Percentiles rank a stretch among this genome's conserved stretches.
Evolutionary conservation across 2,113 vertebrate genomes (phyloP).

Genomic region (Petroica traversi): DNA sequence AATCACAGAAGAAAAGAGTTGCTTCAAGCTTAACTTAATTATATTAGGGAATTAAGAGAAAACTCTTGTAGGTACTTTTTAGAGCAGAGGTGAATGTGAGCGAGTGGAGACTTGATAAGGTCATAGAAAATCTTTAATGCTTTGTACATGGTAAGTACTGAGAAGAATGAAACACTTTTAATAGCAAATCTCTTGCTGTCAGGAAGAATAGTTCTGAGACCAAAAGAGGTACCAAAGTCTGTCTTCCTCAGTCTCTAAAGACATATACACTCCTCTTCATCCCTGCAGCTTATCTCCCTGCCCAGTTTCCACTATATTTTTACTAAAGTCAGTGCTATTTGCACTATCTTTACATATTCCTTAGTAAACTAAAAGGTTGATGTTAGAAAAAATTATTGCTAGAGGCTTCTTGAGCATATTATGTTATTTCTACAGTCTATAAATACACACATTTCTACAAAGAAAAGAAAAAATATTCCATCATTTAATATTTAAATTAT

Average conservation of each 20-base stretch:
- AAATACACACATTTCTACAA: not conserved
- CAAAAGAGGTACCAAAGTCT: not conserved
- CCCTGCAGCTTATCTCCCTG: not conserved
- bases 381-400: not conserved
- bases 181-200: not conserved
- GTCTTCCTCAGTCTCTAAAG: not conserved
- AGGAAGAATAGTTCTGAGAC: not conserved
- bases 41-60: slow-evolving; percentile 23
- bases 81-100: not conserved
- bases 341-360: not conserved
- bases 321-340: not conserved
- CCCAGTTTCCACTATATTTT: not conserved
- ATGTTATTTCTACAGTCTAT: not conserved
- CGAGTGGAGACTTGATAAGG: not conserved
- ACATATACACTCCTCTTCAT: not conserved
- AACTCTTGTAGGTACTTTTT: not conserved
- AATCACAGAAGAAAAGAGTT: slow-evolving; percentile 1
- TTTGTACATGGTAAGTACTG: not conserved
- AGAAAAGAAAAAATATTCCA: not conserved
- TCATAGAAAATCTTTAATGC: not conserved
- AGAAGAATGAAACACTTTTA: not conserved
- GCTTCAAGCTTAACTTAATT: slow-evolving; percentile 42
- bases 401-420: not conserved
- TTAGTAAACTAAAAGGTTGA: not conserved
- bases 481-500: not conserved